phyloP scores from a whole-genome alignment of 2,888 invertebrate species.

The Anoplius nigerrimus region DNA sequence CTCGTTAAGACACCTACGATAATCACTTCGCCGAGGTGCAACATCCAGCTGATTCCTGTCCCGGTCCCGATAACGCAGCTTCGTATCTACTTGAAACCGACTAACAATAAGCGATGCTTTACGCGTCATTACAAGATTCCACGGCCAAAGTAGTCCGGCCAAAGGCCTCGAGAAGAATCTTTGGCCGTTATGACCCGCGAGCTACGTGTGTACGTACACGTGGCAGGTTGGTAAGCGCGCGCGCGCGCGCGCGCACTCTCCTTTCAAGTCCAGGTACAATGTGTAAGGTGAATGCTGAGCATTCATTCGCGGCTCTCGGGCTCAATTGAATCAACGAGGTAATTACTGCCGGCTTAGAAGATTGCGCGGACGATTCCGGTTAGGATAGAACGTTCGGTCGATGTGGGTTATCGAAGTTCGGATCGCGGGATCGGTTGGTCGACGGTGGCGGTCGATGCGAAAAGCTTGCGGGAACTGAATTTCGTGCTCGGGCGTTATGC shows the following conservation, averaged over 20 bases:
- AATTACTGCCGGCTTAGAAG: no score
- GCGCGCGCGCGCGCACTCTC: neutral
- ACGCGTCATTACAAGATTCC: slow-evolving; percentile 31
- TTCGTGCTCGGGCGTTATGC: neutral
- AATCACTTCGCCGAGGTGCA: slow-evolving; percentile 8
- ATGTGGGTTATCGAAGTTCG: no score
- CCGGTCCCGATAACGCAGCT: no score
- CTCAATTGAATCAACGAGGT: no score
- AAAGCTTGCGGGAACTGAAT: no score
- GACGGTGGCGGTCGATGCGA: no score
- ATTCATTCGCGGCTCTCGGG: no score
- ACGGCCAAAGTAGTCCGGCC: slow-evolving; percentile 50
- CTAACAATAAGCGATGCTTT: slow-evolving; percentile 10
- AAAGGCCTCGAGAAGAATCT: slow-evolving; percentile 45
- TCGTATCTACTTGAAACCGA: neutral
- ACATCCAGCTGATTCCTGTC: slow-evolving; percentile 8
- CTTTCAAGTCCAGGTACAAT: no score
- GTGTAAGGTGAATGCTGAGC: no score
- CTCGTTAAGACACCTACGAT: neutral
- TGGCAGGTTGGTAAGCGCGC: neutral
- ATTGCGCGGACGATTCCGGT: no score
- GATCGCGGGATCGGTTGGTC: no score
- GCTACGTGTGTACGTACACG: slow-evolving; percentile 10
- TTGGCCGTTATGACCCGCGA: slow-evolving; percentile 43
- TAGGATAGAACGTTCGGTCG: no score